phyloP scores from a whole-genome alignment of 2,113 vertebrate genomes.

The Grallaria varia region DNA sequence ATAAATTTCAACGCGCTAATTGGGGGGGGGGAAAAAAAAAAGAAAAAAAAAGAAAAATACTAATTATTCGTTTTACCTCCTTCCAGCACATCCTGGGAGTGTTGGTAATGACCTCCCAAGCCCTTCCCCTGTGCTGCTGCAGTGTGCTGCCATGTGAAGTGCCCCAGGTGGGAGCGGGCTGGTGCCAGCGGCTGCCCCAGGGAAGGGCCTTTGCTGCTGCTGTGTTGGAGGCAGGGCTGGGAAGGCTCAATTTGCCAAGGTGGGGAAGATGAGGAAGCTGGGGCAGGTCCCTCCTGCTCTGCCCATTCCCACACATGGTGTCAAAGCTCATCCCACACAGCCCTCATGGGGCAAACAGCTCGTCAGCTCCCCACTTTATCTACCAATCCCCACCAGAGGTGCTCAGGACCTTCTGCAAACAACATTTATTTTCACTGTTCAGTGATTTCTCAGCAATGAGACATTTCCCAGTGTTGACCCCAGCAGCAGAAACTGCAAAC shows the following conservation, averaged over 20 bases:
- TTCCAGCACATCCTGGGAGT: neutral
- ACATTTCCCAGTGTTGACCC: neutral
- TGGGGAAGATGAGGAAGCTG: neutral
- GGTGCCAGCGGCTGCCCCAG: neutral
- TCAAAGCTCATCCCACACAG: fast-evolving
- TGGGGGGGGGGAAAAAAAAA: too few species aligned
- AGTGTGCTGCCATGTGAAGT: neutral
- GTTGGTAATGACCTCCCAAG: neutral
- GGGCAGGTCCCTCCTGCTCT: neutral
- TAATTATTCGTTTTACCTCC: neutral
- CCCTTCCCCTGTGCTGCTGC: neutral
- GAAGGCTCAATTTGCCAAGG: too few species aligned
- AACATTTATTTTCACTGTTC: neutral
- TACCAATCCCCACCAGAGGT: neutral
- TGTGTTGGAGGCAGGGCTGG: neutral
- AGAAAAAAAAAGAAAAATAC: neutral
- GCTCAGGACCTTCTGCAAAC: neutral
- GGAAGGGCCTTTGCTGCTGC: neutral
- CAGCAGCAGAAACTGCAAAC: neutral
- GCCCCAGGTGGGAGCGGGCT: neutral
- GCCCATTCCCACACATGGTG: fast-evolving
- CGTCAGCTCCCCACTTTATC: neutral
- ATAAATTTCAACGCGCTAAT: neutral
- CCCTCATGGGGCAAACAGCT: neutral
- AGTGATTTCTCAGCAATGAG: neutral